Evolutionary conservation across 2,797 vertebrate genomes (phyloP), one percentile per base, ranked within the genome.

Genomic region (Labeo calbasu): DNA sequence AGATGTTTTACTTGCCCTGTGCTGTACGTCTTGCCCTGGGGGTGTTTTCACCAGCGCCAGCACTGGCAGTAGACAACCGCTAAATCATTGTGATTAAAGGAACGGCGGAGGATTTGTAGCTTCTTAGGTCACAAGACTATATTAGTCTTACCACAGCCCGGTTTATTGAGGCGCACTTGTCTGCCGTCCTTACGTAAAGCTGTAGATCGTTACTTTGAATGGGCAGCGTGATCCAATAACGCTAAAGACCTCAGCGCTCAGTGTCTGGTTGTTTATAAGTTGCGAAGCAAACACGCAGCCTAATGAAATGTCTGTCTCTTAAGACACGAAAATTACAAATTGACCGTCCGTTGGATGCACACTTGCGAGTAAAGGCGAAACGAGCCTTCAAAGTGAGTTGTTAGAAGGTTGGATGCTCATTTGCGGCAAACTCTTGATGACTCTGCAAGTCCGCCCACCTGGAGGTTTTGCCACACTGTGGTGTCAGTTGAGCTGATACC

Each of bases 381-480:
- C 13, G 1, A 71, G 55, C 28, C 2, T 72, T 80, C 48, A 79
- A 76, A 85, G 70, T 68, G 70, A 68, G 59, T 84, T 81, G 77
- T 77, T 83, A 51, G 69, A 81, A 77, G 72, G 72, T 72, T 85
- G 69, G 84, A 63, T 77, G 72, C 77, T 81, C 23, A 59, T 86
- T 87, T 84, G 57, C 72, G 19, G 55, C 69, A 72, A 81, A 84
- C 70, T 86, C 80, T 40, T 86, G 84, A 89, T 88, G 88, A 87
- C 87, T 84, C 82, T 50, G 84, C 88, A 85, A 79, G 81, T 87
- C 81, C 65, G 69, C 76, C 82, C 82, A 73, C 84, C 84, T 85
- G 81, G 57, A 89, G 81, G 77, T 79, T 83, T 77, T 85, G 72
- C 83, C 85, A 87, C 86, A 85, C 78, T 70, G 82, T 79, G 61